Percentiles rank a stretch among this genome's conserved stretches.
These are phyloP conservation scores for Scaptomyza tumidula DNA, from an alignment of 2,888 invertebrate species.

Conservation along the genomic window DNA sequence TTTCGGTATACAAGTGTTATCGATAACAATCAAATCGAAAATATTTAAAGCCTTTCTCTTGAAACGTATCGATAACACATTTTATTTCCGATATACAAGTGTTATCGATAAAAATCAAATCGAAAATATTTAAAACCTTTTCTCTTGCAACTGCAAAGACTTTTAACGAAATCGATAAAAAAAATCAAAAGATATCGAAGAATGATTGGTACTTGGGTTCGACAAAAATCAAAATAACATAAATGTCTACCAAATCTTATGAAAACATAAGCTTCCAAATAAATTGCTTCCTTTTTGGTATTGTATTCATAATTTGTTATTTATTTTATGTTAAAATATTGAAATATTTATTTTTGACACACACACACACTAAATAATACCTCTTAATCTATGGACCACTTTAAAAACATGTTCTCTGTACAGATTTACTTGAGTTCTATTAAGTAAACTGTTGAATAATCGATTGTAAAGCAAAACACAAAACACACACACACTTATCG, in stretches of 20 bases:
- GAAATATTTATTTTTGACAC: constrained; percentile 3
- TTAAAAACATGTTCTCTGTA: constrained; percentile 53
- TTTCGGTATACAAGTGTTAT: neutral
- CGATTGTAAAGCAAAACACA: constrained; percentile 18
- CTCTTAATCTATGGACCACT: constrained; percentile 77
- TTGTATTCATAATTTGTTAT: neutral
- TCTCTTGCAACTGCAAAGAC: too few relatives aligned
- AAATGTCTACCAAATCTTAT: constrained; percentile 9
- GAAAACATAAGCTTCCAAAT: constrained; percentile 20
- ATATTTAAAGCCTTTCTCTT: too few relatives aligned
- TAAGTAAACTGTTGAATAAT: constrained; percentile 38
- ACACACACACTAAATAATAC: constrained; percentile 59
- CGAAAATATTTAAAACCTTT: too few relatives aligned
- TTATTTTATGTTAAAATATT: neutral
- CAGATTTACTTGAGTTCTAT: constrained; percentile 58
- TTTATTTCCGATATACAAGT: neutral
- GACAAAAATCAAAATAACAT: neutral
- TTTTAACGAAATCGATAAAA: too few relatives aligned
- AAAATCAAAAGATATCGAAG: neutral
- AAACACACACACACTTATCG: constrained; percentile 10
- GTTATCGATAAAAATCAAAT: neutral
- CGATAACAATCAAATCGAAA: neutral
- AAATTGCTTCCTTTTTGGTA: constrained; percentile 15
- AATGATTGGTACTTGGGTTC: constrained; percentile 5
- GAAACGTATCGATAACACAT: neutral